A percentile compares a stretch with the other conserved stretches of the same genome.
These are phyloP conservation scores for Bryconaethiops microstoma DNA, from an alignment of 2,797 vertebrate species.

Conservation along the genomic window DNA sequence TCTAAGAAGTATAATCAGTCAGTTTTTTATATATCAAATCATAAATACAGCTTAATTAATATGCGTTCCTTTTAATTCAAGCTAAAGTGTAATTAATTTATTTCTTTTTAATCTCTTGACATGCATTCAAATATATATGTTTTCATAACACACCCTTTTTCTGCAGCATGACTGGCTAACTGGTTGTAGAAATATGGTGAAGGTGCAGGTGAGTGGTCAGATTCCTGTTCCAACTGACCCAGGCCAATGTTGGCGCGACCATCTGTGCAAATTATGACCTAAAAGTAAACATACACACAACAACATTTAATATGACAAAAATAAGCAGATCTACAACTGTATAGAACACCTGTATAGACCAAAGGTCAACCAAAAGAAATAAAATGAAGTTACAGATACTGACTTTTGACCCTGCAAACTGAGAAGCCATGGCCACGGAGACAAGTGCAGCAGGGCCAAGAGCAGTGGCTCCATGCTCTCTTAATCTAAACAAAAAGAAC, in stretches of 20 bases:
- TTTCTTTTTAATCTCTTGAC: too few relatives aligned
- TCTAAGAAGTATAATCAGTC: too few relatives aligned
- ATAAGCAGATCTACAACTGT: conserved; percentile 4
- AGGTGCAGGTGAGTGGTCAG: conserved; percentile 21
- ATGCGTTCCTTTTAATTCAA: too few relatives aligned
- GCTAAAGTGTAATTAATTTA: too few relatives aligned
- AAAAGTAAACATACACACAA: conserved; percentile 33
- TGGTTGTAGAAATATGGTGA: conserved; percentile 73
- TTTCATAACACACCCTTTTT: conserved; percentile 68
- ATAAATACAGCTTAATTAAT: too few relatives aligned
- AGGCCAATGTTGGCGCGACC: conserved; percentile 80
- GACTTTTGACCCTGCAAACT: conserved; percentile 79
- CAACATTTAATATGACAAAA: not conserved
- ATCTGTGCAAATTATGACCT: conserved; percentile 83
- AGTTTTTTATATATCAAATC: too few relatives aligned
- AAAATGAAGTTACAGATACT: conserved; percentile 24
- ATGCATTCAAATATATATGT: too few relatives aligned
- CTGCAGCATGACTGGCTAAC: conserved; percentile 70
- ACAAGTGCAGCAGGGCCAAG: conserved; percentile 78
- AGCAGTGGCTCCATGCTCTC: conserved; percentile 76
- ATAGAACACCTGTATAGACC: not conserved
- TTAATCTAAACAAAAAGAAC: conserved; percentile 63
- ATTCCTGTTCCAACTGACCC: conserved; percentile 71
- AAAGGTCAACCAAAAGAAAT: not conserved
- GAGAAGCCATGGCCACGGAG: conserved; percentile 79